Evolutionary conservation across 2,888 invertebrate genomes (phyloP).

Genomic region (Scaptomyza polygonia): DNA sequence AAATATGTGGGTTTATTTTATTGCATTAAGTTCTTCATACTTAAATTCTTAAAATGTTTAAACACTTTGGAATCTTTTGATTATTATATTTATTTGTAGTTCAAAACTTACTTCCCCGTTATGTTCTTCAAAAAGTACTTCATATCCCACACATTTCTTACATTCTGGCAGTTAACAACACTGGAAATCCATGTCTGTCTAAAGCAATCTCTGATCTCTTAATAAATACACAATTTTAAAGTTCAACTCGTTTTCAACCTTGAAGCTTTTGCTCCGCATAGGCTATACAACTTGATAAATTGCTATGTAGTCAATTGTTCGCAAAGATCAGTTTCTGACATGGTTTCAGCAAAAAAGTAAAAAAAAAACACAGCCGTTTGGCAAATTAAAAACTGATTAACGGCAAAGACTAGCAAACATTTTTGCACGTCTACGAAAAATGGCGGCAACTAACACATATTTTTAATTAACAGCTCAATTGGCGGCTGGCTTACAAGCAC

Average conservation of each 20-base stretch:
- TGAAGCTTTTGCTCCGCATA: conserved; percentile 24
- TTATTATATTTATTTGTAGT: no score
- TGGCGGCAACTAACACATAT: conserved; percentile 34
- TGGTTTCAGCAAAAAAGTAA: background rate
- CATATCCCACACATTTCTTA: background rate
- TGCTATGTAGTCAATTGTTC: background rate
- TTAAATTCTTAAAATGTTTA: no score
- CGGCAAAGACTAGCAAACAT: conserved; percentile 28
- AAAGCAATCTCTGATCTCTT: conserved; percentile 18
- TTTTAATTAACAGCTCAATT: conserved; percentile 79
- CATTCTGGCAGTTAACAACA: background rate
- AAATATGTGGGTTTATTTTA: no score
- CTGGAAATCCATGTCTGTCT: background rate
- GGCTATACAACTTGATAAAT: background rate
- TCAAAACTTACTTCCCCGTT: no score
- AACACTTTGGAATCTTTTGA: no score
- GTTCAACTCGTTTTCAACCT: conserved; percentile 25
- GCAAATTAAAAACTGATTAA: conserved; percentile 58
- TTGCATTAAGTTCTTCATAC: no score
- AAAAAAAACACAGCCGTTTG: conserved; percentile 35
- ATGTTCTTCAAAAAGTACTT: background rate
- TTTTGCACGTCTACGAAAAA: conserved; percentile 63
- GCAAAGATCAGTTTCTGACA: conserved; percentile 5
- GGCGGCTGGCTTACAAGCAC: conserved; percentile 43
- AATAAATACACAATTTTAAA: conserved; percentile 23